Percentiles rank a stretch among this genome's conserved stretches.
These are phyloP conservation scores for Octopus bimaculoides DNA, from an alignment of 1,140 invertebrate genomes.

Conservation along the genomic window DNA sequence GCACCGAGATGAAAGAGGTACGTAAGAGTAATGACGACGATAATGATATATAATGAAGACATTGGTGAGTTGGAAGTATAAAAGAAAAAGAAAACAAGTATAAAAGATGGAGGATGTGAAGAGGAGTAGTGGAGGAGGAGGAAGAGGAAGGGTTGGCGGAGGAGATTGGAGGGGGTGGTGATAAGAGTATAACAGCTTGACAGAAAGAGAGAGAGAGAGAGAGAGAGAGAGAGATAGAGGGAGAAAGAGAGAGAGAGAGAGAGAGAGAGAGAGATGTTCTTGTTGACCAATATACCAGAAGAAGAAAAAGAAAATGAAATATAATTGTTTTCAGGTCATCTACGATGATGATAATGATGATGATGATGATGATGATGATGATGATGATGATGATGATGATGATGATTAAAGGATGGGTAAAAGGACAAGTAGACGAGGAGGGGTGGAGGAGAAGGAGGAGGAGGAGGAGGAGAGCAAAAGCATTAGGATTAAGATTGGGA, in stretches of 20 bases:
- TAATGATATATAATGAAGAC: no score
- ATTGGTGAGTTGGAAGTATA: no score
- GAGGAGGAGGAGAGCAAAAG: background rate
- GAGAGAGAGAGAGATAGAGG: conserved; percentile 20
- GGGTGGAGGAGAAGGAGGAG: no score
- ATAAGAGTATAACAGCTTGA: background rate
- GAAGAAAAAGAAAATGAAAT: conserved; percentile 4
- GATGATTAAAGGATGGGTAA: background rate
- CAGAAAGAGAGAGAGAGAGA: conserved; percentile 16
- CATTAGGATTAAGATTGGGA: no score
- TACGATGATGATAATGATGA: background rate
- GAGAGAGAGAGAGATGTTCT: background rate
- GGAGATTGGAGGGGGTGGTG: no score
- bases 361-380: no score
- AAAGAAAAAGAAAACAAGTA: no score
- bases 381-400: background rate
- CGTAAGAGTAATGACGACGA: no score
- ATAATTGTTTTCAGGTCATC: background rate
- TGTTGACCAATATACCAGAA: conserved; percentile 1
- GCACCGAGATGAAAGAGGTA: no score
- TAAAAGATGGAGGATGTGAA: no score
- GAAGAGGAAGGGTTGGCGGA: no score
- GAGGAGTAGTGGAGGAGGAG: no score
- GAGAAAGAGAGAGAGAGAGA: conserved; percentile 12
- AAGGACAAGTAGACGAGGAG: background rate